Conservation (phyloP, 2,113 vertebrate genomes). For the Cyprinodon brontotheroides region DNA sequence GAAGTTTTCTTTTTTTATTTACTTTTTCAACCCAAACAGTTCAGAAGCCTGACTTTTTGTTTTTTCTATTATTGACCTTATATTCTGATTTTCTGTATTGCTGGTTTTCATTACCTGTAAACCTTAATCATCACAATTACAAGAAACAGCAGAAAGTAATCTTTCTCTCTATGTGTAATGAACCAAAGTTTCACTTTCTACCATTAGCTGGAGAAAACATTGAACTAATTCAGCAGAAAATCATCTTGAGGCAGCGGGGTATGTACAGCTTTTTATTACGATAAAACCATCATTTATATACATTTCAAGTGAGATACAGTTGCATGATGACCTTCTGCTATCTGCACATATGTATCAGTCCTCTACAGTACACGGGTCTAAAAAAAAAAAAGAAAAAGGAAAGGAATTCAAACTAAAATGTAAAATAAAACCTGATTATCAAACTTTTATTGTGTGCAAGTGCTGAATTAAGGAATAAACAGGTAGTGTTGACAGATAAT, state of each 20-base stretch:
- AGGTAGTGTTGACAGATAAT: constrained; percentile 25
- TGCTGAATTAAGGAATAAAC: not conserved
- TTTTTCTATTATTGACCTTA: too few relatives aligned
- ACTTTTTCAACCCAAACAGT: too few relatives aligned
- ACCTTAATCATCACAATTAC: too few relatives aligned
- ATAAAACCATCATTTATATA: constrained; percentile 69
- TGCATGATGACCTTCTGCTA: constrained; percentile 43
- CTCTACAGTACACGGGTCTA: constrained; percentile 58
- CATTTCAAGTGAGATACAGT: constrained; percentile 72
- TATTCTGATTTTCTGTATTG: too few relatives aligned
- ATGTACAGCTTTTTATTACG: constrained; percentile 74
- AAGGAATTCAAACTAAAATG: not conserved
- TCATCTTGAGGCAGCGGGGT: not conserved
- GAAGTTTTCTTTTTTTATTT: too few relatives aligned
- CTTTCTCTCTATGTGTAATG: not conserved
- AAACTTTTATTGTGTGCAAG: constrained; percentile 2
- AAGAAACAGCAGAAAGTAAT: not conserved
- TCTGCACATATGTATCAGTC: constrained; percentile 34
- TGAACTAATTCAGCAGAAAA: not conserved
- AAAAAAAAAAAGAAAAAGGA: not conserved
- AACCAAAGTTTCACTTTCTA: not conserved
- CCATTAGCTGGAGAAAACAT: too few relatives aligned
- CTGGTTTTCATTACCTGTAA: too few relatives aligned
- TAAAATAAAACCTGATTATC: constrained; percentile 20
- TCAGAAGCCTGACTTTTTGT: too few relatives aligned